Evolutionary conservation across 2,888 invertebrate genomes (phyloP), one percentile per base, ranked within the genome.

Genomic region (Alloscopus bannaensis): DNA sequence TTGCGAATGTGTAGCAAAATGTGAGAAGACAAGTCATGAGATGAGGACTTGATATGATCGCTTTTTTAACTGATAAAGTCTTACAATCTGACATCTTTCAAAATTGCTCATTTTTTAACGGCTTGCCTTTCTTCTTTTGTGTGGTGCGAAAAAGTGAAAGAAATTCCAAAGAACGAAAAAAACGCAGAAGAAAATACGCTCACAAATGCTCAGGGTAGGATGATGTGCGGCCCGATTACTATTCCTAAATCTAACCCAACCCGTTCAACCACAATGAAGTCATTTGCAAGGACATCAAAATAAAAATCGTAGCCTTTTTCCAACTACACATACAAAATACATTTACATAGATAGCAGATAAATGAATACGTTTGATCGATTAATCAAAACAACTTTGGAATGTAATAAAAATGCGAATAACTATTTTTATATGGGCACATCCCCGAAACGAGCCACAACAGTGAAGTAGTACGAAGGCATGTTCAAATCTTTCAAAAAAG

Each of bases 361-460:
- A 52, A 36, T 52, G 69, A 69, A 69, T 57, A 29, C 42, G 42
- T 60, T 78, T 65, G 65, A 65, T 69, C 77, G 70, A 78, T 78
- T 78, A 70, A 78, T 78, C 77, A 78, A 70, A 70, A 52, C 70
- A 78, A 78, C 69, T 69, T 62, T 76, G 62, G 76, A 76, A 76
- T 76, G 76, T 55, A 65, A 73, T 73, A 73, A 73, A 73, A 73
- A 66, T 64, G 55, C 24, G 52, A 73, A 65, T 24, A 73, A 36
- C 18, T 36, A 66, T 65, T 65, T 65, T 11, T 20, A 20, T 52
- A 36, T 13, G 6, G 13, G 36, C 36, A 13, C 36, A 6, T 36
- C 13, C 36, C 13, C 36, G n/a, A n/a, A n/a, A n/a, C n/a, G n/a
- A n/a, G n/a, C n/a, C n/a, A n/a, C n/a, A n/a, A n/a, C n/a, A n/a